A percentile compares a stretch with the other conserved stretches of the same genome.
Conservation (phyloP, 2,888 invertebrate genomes). For the Cryptocephalus primarius region DNA sequence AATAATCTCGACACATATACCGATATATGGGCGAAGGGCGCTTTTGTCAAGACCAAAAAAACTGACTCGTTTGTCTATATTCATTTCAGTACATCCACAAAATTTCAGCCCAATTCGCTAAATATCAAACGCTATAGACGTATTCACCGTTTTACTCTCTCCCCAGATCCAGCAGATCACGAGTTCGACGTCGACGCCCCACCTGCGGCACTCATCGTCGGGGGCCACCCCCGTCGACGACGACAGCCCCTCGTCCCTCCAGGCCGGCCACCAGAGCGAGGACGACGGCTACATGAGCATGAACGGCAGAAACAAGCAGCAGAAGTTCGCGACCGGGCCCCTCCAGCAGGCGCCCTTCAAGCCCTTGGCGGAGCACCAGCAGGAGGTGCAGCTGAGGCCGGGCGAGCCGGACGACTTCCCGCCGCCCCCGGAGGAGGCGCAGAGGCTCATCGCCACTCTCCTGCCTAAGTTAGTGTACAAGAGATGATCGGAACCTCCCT, state of each 20-base stretch:
- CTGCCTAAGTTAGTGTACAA: conserved; percentile 53
- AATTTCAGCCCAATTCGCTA: too few relatives aligned
- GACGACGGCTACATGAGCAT: conserved; percentile 91
- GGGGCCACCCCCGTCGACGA: conserved; percentile 38
- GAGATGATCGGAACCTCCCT: too few relatives aligned
- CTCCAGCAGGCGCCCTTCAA: conserved; percentile 52
- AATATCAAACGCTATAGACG: too few relatives aligned
- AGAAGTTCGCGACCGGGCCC: conserved; percentile 19
- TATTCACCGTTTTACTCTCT: too few relatives aligned
- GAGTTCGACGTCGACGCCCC: conserved; percentile 29
- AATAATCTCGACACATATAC: too few relatives aligned
- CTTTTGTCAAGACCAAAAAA: too few relatives aligned
- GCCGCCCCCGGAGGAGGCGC: conserved; percentile 67
- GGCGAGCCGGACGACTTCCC: conserved; percentile 45
- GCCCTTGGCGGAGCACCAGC: conserved; percentile 46
- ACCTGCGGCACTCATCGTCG: conserved; percentile 32
- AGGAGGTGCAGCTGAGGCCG: conserved; percentile 21
- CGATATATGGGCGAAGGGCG: too few relatives aligned
- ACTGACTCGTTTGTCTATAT: too few relatives aligned
- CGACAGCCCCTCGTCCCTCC: conserved; percentile 60
- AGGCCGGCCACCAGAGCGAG: conserved; percentile 66
- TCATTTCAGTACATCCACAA: too few relatives aligned
- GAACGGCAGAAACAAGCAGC: conserved; percentile 61
- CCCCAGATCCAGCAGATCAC: conserved; percentile 33
- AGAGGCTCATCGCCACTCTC: conserved; percentile 63